Evolutionary conservation across 2,888 invertebrate species (phyloP), one percentile per base, ranked within the genome.

Genomic region (Diploptera punctata): DNA sequence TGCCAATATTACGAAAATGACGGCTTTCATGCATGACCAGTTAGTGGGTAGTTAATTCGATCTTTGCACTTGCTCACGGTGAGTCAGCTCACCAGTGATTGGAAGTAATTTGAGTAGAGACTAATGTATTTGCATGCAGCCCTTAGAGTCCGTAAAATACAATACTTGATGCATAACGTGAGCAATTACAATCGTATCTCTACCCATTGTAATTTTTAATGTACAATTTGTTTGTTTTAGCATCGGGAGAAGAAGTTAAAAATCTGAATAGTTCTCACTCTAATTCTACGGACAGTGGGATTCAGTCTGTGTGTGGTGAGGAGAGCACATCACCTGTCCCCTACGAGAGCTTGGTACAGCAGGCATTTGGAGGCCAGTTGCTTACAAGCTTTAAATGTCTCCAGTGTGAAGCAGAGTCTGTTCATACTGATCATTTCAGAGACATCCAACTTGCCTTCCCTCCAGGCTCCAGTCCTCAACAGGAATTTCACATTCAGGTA

Each of bases 391-490:
- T 93, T 38, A 89, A 88, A 77, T 96, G 95, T 81, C 85, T 88
- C 18, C 87, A 86, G 67, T 96, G 95, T 80, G 85, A 87, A 70
- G 88, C 89, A 5, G 88, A 89, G 71, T 94, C 93, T 0, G 87
- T 90, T 70, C 91, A 91, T 26, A 88, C 88, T 0, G 95, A 95
- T 80, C 88, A 88, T 68, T 95, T 95, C 83, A 89, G 92, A 4
- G 95, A 95, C 77, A 83, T 96, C 16, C 93, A 92, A 77, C 83
- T 93, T 1, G 90, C 93, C 0, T 93, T 93, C 82, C 93, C 93
- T 0, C 68, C 47, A 24, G 62, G n/a, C 29, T 57, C 16, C 57
- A 13, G 7, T 16, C 29, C 57, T 29, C 16, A 2, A 16, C 26
- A 57, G 1, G n/a, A 29, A 57, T 16, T 57, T 3, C 29, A 57